Percentiles rank a stretch among this genome's conserved stretches.
Evolutionary conservation across 2,113 vertebrate genomes (phyloP).

Genomic region (Aptenodytes forsteri): DNA sequence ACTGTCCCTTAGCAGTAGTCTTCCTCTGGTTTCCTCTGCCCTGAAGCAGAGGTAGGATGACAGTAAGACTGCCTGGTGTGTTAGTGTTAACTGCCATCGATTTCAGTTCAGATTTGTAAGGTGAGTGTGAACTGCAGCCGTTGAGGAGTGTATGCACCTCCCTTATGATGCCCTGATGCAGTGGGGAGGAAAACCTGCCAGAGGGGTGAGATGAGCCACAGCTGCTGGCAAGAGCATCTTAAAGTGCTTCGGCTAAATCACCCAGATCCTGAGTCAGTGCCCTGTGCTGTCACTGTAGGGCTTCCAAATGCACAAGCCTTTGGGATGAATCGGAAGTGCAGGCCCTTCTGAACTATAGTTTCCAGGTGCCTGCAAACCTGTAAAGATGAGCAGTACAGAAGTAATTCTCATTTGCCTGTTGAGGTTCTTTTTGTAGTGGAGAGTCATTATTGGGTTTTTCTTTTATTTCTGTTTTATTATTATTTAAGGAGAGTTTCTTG

Average conservation of each 20-base stretch:
- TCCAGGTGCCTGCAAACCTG: not conserved
- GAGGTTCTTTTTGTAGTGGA: not conserved
- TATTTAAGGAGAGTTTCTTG: constrained; percentile 9
- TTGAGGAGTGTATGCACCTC: rapidly evolving
- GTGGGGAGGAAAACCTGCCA: not conserved
- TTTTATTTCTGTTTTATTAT: not conserved
- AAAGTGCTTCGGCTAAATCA: not conserved
- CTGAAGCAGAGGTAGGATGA: not conserved
- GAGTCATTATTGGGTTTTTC: not conserved
- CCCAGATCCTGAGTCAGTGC: not conserved
- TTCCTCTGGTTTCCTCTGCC: not conserved
- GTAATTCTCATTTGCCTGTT: not conserved
- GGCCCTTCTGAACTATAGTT: not conserved
- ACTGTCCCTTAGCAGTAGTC: not conserved
- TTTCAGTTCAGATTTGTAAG: not conserved
- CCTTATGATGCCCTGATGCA: not conserved
- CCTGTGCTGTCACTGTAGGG: not conserved
- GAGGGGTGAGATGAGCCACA: not conserved
- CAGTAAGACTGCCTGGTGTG: not conserved
- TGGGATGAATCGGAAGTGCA: not conserved
- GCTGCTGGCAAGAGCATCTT: not conserved
- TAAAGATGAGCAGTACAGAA: not conserved
- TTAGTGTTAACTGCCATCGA: not conserved
- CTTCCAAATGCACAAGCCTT: not conserved
- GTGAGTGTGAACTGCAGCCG: not conserved